Evolutionary conservation across 1,140 invertebrate species (phyloP).

Genomic region (Diorhabda elongata): DNA sequence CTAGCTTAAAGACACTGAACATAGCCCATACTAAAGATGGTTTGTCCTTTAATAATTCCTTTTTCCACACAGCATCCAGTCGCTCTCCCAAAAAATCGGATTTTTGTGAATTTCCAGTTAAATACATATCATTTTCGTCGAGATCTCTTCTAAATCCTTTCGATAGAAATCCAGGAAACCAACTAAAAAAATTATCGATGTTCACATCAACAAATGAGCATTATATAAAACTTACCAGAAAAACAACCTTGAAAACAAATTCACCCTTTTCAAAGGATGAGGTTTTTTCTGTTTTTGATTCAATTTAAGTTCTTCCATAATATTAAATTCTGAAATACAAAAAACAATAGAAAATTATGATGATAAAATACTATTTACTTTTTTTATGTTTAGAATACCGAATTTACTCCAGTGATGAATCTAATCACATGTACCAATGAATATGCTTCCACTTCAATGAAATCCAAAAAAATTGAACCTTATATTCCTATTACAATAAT

Average conservation of each 20-base stretch:
- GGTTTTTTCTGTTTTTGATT: background rate
- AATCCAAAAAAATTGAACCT: no score
- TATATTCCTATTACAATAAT: no score
- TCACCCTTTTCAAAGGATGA: background rate
- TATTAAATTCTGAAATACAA: background rate
- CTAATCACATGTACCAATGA: no score
- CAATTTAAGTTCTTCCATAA: background rate
- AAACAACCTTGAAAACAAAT: background rate
- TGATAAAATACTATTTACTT: no score
- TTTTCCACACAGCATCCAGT: background rate
- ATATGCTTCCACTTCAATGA: no score
- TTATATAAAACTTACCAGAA: background rate
- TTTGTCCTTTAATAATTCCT: background rate
- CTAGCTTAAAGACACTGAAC: background rate
- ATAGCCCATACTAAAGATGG: background rate
- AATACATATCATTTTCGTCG: slow-evolving; percentile 7
- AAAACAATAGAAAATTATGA: no score
- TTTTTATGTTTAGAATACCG: no score
- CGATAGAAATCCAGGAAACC: background rate
- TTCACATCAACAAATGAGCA: no score
- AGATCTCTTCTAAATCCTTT: background rate
- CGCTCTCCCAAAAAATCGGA: background rate
- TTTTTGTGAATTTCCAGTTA: background rate
- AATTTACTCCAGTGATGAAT: no score
- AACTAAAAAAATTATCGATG: background rate